Evolutionary conservation across 2,888 invertebrate species (phyloP), one percentile per base, ranked within the genome.

Genomic region (Cetonia aurata): DNA sequence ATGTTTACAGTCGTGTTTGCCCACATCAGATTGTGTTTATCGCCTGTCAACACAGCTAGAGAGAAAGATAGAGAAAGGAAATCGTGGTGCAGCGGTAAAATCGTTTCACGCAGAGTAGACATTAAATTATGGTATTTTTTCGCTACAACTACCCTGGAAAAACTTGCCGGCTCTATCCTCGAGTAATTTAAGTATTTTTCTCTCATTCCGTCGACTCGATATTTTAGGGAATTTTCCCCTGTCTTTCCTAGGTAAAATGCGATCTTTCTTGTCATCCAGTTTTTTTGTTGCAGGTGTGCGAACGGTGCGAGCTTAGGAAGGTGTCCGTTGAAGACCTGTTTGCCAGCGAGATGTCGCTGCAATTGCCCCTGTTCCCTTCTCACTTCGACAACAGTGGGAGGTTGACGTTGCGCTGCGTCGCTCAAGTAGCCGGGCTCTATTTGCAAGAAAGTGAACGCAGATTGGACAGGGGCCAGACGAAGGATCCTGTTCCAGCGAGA

Each of bases 401-500:
- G 70, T 84, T 94, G 81, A 86, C 90, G 70, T 87, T 94, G 37
- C 90, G 91, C 69, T 94, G 94, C 82, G 89, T 89, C 53, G 92
- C 93, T 44, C 88, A 89, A 77, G 88, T 94, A 77, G 89, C 89
- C 71, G 88, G 90, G 67, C 87, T 93, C 73, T 93, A 92, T 86
- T 88, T 89, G 78, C 88, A 88, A 81, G 88, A 89, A 67, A 89
- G 90, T 72, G 92, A 91, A 80, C 84, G 91, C 76, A 90, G 91
- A 80, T 89, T 93, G 80, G 90, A 91, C 71, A 44, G 48, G 37
- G 62, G 48, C 13, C 89, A 91, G 70, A 89, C 89, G 73, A 90
- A 90, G 74, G 93, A 93, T 85, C 94, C 94, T 4, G 88, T 92
- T 77, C 93, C 93, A 10, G 93, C 93, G 80, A 89, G 92, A 87